A percentile compares a stretch with the other conserved stretches of the same genome.
phyloP scores from a whole-genome alignment of 1,140 invertebrate species.

The Drosophila sp. region DNA sequence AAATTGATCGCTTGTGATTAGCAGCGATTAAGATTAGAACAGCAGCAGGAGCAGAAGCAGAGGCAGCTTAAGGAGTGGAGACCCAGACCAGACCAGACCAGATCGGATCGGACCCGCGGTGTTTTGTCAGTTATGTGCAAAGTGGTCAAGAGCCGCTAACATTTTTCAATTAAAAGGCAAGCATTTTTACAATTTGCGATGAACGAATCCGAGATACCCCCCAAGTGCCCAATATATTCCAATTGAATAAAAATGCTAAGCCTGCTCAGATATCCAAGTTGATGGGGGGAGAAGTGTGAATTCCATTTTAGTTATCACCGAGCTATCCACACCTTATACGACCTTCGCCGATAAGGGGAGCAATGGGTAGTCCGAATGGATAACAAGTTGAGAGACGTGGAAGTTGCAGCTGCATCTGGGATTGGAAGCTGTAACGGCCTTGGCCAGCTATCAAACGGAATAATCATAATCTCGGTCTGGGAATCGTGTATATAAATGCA shows the following conservation, averaged over 20 bases:
- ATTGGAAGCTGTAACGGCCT: conserved; percentile 52
- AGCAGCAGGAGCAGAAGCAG: conserved; percentile 27
- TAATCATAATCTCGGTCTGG: conserved; percentile 50
- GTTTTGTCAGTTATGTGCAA: conserved; percentile 79
- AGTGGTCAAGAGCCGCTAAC: conserved; percentile 77
- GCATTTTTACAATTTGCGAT: conserved; percentile 15
- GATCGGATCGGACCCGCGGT: conserved; percentile 65
- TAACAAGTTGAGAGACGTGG: conserved; percentile 48
- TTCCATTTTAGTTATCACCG: too few relatives aligned
- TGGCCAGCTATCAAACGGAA: conserved; percentile 45
- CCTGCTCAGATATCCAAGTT: not conserved
- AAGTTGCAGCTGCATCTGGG: conserved; percentile 64
- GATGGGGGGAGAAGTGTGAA: too few relatives aligned
- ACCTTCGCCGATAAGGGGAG: not conserved
- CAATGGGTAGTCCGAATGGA: conserved; percentile 25
- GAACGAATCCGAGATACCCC: conserved; percentile 50
- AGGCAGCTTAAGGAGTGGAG: conserved; percentile 35
- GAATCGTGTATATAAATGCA: not conserved
- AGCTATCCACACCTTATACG: not conserved
- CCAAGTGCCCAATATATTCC: not conserved
- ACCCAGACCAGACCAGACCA: conserved; percentile 36
- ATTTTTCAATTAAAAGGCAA: conserved; percentile 77
- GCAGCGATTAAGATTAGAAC: conserved; percentile 78
- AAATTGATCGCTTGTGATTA: conserved; percentile 79
- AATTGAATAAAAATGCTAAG: not conserved